phyloP scores from a whole-genome alignment of 2,888 invertebrate genomes.

The Cantharis rufa region DNA sequence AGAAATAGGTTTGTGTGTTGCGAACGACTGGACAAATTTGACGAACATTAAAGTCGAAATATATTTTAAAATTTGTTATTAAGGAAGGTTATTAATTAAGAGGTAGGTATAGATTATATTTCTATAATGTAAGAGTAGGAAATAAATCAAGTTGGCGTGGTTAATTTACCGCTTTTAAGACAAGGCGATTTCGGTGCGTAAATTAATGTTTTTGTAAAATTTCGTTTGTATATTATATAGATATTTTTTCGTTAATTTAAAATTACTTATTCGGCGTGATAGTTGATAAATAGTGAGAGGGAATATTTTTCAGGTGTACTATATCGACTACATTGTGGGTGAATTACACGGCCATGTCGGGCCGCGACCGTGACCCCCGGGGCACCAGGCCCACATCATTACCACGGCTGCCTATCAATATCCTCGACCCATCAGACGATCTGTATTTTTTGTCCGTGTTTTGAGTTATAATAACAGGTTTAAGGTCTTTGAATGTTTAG shows the following conservation, averaged over 20 bases:
- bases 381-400: constrained; percentile 37
- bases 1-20: too few relatives aligned
- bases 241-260: not conserved
- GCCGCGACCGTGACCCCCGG: constrained; percentile 39
- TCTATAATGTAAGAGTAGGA: constrained; percentile 13
- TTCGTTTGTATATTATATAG: not conserved
- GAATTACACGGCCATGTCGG: constrained; percentile 29
- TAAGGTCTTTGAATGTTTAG: constrained; percentile 44
- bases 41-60: not conserved
- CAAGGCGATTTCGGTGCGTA: constrained; percentile 12
- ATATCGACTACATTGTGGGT: constrained; percentile 19
- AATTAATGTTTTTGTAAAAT: constrained; percentile 1
- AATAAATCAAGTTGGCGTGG: constrained; percentile 23
- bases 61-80: not conserved
- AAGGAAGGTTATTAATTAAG: constrained; percentile 12
- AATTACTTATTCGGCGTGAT: constrained; percentile 4
- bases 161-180: constrained; percentile 17
- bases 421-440: constrained; percentile 35
- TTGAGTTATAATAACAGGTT: constrained; percentile 51
- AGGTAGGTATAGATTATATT: constrained; percentile 26
- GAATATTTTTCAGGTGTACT: constrained; percentile 11
- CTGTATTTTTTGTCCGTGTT: constrained; percentile 43
- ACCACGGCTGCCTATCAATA: constrained; percentile 38
- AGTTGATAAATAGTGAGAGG: constrained; percentile 1
- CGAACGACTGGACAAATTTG: not conserved